Conservation (phyloP, 2,888 invertebrate species). For the Balanococcus diminutus region DNA sequence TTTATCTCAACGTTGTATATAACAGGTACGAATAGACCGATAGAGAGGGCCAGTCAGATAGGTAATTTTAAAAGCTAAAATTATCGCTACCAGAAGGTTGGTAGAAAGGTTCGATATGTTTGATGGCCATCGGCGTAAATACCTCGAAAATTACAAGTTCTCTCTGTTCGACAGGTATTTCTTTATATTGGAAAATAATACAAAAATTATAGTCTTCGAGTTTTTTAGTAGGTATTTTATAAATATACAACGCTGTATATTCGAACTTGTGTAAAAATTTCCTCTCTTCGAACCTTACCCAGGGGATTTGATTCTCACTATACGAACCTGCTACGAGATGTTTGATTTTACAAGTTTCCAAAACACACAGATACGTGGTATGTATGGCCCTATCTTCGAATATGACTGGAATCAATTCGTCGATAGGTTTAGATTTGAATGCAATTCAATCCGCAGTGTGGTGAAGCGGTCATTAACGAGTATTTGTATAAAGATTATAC, state of each 20-base stretch:
- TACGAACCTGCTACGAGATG: background rate
- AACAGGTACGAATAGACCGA: background rate
- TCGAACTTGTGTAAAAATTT: background rate
- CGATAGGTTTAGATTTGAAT: too few relatives aligned
- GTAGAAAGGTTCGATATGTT: conserved; percentile 25
- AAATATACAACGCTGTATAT: too few relatives aligned
- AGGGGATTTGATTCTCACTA: too few relatives aligned
- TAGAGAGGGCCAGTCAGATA: background rate
- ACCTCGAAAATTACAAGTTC: conserved; percentile 1
- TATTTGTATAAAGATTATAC: background rate
- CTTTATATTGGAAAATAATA: conserved; percentile 37
- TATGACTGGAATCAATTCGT: background rate
- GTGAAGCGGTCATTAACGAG: background rate
- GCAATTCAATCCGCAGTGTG: too few relatives aligned
- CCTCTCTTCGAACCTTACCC: background rate
- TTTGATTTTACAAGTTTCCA: background rate
- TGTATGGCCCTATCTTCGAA: too few relatives aligned
- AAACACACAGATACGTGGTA: background rate
- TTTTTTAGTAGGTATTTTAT: too few relatives aligned
- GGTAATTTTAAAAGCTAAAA: conserved; percentile 3
- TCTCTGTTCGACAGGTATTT: background rate
- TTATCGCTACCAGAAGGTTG: conserved; percentile 32
- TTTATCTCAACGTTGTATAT: background rate
- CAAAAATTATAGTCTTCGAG: conserved; percentile 1
- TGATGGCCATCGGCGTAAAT: conserved; percentile 21